Evolutionary conservation across 1,140 invertebrate species (phyloP), one percentile per base, ranked within the genome.

Genomic region (Drosophila truncata): DNA sequence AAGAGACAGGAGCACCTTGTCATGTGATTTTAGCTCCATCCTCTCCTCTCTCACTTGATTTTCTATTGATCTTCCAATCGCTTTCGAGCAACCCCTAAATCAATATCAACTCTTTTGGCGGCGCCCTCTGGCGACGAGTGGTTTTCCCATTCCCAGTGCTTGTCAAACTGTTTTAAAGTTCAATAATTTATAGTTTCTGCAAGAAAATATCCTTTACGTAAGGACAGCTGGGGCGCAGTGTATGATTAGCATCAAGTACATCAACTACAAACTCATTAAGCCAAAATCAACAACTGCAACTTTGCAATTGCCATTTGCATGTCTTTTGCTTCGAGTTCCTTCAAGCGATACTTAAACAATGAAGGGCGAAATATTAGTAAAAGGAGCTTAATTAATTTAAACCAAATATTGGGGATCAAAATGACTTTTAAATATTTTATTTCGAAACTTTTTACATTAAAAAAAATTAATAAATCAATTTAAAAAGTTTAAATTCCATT

Each of bases 231-330:
- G n/a, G 25, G 55, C 37, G 31, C 52, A 49, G 47, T 71, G 42
- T 67, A 44, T 88, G 23, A 88, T 88, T 88, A 88, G 64, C 61
- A 74, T 80, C 80, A 87, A 87, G 76, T 87, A 80, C 83, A 80
- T 88, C 72, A 88, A 83, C 84, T 88, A 88, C 80, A 80, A 88
- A 83, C 77, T 88, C 78, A 88, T 88, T 88, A 81, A 74, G 67
- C 69, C 77, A 88, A 88, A 88, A 90, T 90, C 72, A 88, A 88
- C 85, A 88, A 87, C 80, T 88, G 76, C 71, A 78, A 70, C 67
- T 60, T 75, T 37, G 58, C 63, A 63, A 52, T 63, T 81, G 66
- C 72, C 80, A 85, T 88, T 88, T 85, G 85, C 80, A 87, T 78
- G 61, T 20, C 33, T 60, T 50, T 55, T 29, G n/a, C 13, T 25